Conservation (phyloP, 2,888 invertebrate species). For the Xylota sylvarum region DNA sequence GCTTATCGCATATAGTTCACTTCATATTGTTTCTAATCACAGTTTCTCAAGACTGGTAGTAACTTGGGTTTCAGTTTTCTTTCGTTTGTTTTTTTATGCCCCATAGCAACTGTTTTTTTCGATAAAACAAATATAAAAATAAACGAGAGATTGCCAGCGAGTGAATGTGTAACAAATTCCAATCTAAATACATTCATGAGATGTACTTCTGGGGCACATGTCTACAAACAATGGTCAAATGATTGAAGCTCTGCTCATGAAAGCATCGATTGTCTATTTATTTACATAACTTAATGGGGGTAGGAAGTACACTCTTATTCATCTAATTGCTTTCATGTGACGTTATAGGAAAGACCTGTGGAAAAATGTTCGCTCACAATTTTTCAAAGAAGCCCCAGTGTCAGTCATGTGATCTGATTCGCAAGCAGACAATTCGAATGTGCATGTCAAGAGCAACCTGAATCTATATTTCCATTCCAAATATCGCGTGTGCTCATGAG, state of each 20-base stretch:
- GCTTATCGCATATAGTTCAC: slow-evolving; percentile 16
- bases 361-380: background rate
- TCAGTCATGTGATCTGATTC: slow-evolving; percentile 5
- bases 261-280: slow-evolving; percentile 39
- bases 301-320: slow-evolving; percentile 1
- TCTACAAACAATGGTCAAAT: background rate
- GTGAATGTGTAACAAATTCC: background rate
- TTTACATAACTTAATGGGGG: slow-evolving; percentile 13
- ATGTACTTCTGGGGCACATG: slow-evolving; percentile 8
- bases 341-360: slow-evolving; percentile 11
- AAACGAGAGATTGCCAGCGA: background rate
- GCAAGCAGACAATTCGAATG: slow-evolving; percentile 11
- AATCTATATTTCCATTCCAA: slow-evolving; percentile 34
- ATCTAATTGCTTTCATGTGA: slow-evolving; percentile 33
- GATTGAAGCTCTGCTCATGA: slow-evolving; percentile 10
- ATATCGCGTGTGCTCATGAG: slow-evolving; percentile 38
- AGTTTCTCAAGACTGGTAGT: background rate
- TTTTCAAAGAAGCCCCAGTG: background rate
- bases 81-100: background rate
- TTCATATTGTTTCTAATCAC: slow-evolving; percentile 6
- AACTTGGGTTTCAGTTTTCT: background rate
- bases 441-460: slow-evolving; percentile 19
- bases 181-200: slow-evolving; percentile 7
- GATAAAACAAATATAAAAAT: slow-evolving; percentile 20
- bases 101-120: slow-evolving; percentile 31